phyloP scores from a whole-genome alignment of 2,797 vertebrate species.

The Enteromius afrohamiltoni region DNA sequence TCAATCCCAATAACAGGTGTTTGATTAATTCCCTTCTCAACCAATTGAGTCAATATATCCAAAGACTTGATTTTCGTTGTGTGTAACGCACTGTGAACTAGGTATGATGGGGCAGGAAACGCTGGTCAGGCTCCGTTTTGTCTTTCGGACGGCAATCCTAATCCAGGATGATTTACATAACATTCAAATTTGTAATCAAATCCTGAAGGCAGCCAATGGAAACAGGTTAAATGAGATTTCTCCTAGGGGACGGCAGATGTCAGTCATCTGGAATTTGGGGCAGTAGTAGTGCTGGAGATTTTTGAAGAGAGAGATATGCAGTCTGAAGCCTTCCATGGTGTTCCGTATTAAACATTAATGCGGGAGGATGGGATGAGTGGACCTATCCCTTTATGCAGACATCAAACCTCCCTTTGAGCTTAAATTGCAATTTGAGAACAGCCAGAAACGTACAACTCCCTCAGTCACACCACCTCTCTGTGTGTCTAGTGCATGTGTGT shows the following conservation, averaged over 20 bases:
- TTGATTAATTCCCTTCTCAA: slow-evolving; percentile 32
- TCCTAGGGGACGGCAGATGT: slow-evolving; percentile 23
- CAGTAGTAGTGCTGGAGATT: slow-evolving; percentile 4
- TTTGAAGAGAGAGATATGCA: slow-evolving; percentile 2
- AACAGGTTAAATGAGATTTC: slow-evolving; percentile 30
- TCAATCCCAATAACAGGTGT: slow-evolving; percentile 48
- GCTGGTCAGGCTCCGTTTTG: slow-evolving; percentile 30
- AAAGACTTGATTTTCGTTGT: slow-evolving; percentile 14
- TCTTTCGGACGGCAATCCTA: slow-evolving; percentile 43
- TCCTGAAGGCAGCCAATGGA: slow-evolving; percentile 29
- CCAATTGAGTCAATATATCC: slow-evolving; percentile 23
- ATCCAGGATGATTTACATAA: slow-evolving; percentile 53
- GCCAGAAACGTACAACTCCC: slow-evolving; percentile 56
- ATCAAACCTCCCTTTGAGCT: slow-evolving; percentile 72
- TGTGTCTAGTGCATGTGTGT: slow-evolving; percentile 31
- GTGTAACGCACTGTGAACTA: not conserved
- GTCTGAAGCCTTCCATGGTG: slow-evolving; percentile 23
- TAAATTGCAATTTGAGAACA: slow-evolving; percentile 66
- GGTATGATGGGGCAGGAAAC: not conserved
- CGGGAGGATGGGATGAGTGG: slow-evolving; percentile 65
- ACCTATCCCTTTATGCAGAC: slow-evolving; percentile 70
- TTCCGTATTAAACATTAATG: slow-evolving; percentile 69
- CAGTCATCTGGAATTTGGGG: slow-evolving; percentile 42
- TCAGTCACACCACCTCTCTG: slow-evolving; percentile 19
- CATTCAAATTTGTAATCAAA: slow-evolving; percentile 49